phyloP scores from a whole-genome alignment of 2,797 vertebrate species.

The Phyllotis vaccarum region DNA sequence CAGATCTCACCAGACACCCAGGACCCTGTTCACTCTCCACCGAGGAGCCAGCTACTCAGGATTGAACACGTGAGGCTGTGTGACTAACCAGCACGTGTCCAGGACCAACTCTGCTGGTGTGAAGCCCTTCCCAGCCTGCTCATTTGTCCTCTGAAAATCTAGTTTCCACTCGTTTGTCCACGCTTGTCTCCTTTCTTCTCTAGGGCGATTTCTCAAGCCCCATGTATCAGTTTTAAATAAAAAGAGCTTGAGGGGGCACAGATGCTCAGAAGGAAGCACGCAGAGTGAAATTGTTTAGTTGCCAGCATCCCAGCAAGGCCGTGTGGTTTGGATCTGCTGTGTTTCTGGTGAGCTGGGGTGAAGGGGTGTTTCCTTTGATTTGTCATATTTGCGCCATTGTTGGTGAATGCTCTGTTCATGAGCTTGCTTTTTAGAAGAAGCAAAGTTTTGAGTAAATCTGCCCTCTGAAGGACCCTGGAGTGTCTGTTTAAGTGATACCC shows the following conservation, averaged over 20 bases:
- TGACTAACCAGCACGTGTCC: accelerated
- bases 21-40: neutral
- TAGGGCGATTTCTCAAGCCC: neutral
- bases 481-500: neutral
- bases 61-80: accelerated
- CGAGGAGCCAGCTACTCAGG: accelerated
- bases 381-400: neutral
- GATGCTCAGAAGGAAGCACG: neutral
- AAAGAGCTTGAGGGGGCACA: neutral
- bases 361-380: neutral
- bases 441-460: neutral
- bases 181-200: neutral
- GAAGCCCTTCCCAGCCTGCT: neutral
- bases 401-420: neutral
- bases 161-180: neutral
- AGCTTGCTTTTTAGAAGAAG: conserved; percentile 2
- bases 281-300: neutral
- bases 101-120: accelerated
- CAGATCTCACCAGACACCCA: accelerated
- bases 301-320: neutral
- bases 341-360: neutral
- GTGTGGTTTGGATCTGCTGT: neutral
- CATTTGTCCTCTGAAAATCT: neutral
- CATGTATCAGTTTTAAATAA: neutral
- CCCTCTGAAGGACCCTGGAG: neutral